A percentile compares a stretch with the other conserved stretches of the same genome.
phyloP scores from a whole-genome alignment of 2,797 vertebrate genomes.

The Gymnodraco acuticeps region DNA sequence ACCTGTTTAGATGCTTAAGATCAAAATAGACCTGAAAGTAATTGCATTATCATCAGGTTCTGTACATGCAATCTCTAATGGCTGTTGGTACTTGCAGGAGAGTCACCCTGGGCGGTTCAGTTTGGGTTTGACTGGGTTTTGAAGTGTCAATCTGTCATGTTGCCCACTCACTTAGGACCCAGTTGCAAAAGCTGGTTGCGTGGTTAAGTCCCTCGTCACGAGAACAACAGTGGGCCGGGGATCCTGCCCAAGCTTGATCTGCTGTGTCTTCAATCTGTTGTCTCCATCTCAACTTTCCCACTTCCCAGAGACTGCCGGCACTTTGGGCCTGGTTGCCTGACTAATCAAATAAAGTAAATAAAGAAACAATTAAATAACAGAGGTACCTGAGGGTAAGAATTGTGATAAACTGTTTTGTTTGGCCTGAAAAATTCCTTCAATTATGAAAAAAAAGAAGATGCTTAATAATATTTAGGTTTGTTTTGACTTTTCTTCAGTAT shows the following conservation, averaged over 20 bases:
- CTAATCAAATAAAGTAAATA: background rate
- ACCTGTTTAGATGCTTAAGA: conserved; percentile 61
- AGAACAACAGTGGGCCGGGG: conserved; percentile 19
- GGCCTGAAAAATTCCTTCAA: background rate
- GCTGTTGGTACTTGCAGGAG: conserved; percentile 67
- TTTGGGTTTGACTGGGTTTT: conserved; percentile 54
- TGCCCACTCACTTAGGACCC: conserved; percentile 55
- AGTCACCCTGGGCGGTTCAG: conserved; percentile 47
- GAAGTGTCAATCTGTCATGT: conserved; percentile 49
- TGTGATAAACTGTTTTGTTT: background rate
- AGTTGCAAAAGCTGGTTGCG: conserved; percentile 38
- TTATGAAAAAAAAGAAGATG: background rate
- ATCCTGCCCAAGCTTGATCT: conserved; percentile 64
- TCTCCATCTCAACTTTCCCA: conserved; percentile 4
- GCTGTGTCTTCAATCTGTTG: conserved; percentile 34
- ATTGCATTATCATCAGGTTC: conserved; percentile 34
- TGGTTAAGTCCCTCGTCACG: conserved; percentile 48
- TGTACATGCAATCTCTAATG: conserved; percentile 28
- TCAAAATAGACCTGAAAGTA: conserved; percentile 55
- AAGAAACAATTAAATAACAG: conserved; percentile 9
- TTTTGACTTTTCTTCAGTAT: background rate
- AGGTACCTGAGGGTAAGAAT: background rate
- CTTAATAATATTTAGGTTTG: background rate
- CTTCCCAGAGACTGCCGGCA: background rate
- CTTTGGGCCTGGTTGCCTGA: background rate